These are phyloP conservation scores for Spodoptera picta DNA, from an alignment of 2,888 invertebrate genomes.

Conservation along the genomic window DNA sequence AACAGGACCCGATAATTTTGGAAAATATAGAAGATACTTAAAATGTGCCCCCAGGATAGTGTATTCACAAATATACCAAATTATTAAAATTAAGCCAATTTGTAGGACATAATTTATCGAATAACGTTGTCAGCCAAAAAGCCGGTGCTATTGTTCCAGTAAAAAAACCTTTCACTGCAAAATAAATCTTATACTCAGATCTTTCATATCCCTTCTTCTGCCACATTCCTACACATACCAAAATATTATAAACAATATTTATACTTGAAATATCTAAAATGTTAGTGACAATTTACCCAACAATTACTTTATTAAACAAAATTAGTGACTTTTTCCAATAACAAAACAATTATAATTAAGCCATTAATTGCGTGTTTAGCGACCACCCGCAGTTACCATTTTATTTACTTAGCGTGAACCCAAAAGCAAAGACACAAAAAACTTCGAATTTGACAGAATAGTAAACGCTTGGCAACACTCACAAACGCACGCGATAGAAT, in stretches of 20 bases:
- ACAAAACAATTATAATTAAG: conserved; percentile 6
- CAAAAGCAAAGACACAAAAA: conserved; percentile 16
- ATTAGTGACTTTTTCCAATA: conserved; percentile 26
- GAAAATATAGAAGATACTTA: no score
- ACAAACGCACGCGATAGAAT: background rate
- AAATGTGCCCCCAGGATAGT: no score
- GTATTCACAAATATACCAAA: no score
- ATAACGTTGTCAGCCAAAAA: no score
- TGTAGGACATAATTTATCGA: no score
- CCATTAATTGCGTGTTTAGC: conserved; percentile 32
- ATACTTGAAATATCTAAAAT: background rate
- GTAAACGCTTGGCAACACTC: conserved; percentile 11
- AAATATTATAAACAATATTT: background rate
- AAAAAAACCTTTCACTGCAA: no score
- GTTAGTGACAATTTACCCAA: conserved; percentile 31
- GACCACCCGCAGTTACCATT: conserved; percentile 31
- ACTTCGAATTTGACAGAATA: background rate
- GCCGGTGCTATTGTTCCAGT: no score
- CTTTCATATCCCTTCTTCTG: no score
- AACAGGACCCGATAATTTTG: no score
- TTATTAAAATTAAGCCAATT: no score
- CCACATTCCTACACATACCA: no score
- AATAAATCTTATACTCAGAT: no score
- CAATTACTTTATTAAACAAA: background rate
- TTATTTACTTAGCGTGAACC: conserved; percentile 4